A percentile compares a stretch with the other conserved stretches of the same genome.
These are phyloP conservation scores for Nasua narica DNA, from an alignment of 2,797 vertebrate genomes.

Conservation along the genomic window DNA sequence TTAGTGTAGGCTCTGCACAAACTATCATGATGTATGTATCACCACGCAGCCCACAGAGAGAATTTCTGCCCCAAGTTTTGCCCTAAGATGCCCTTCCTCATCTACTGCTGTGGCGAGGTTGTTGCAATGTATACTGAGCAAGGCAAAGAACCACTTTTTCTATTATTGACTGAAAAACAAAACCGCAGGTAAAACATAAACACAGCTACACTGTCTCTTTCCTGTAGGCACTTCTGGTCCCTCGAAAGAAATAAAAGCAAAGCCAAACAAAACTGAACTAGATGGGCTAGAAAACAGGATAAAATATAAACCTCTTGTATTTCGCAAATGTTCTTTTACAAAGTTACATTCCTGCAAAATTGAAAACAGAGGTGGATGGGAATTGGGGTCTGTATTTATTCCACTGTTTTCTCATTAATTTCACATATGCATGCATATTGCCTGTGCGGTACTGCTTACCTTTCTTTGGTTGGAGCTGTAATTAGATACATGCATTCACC, in stretches of 20 bases:
- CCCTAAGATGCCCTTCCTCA: neutral
- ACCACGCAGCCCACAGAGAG: neutral
- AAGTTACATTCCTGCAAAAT: neutral
- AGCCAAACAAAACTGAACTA: neutral
- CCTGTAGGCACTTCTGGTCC: neutral
- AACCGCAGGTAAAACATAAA: conserved; percentile 39
- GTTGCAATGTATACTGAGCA: fast-evolving
- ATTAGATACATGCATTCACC: neutral
- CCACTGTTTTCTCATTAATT: neutral
- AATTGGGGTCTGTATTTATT: neutral
- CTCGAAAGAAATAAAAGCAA: neutral
- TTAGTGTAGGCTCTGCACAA: neutral
- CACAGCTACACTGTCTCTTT: neutral
- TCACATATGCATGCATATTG: neutral
- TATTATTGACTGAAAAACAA: conserved; percentile 56
- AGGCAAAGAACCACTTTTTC: neutral
- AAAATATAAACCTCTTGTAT: neutral
- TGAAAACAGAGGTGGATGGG: neutral
- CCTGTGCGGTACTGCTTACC: neutral
- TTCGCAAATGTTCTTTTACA: neutral
- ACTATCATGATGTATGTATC: neutral
- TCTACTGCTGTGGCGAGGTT: neutral
- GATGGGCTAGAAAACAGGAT: neutral
- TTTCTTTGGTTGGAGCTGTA: neutral
- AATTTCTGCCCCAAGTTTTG: neutral